Evolutionary conservation across 2,113 vertebrate species (phyloP), one percentile per base, ranked within the genome.

Genomic region (Bubo blakistoni): DNA sequence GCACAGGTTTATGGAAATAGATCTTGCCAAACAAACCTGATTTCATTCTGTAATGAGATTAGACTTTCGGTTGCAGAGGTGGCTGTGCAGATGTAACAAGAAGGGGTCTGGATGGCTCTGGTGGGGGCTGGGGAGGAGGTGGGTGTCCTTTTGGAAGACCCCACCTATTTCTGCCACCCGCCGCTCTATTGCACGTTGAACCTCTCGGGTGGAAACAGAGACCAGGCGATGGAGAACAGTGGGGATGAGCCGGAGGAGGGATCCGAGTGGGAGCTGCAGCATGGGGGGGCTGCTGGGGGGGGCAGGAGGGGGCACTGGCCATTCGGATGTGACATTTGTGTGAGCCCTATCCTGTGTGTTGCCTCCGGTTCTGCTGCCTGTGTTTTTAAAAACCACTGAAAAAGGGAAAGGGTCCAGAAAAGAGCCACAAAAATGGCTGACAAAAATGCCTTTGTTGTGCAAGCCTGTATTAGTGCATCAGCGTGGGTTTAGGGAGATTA

Each of bases 161-260:
- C 52, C 16, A 13, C 15, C 7, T 40, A 4, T 36, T 42, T 71
- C 25, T 66, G 40, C 21, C 13, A 3, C 24, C 17, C 1, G 0
- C 15, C 0, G 0, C n/a, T 30, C 11, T 11, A 4, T 7, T 19
- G 34, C 40, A 29, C 1, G 1, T 42, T 11, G n/a, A 34, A 52
- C 25, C 12, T 36, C 47, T 57, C 3, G 1, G 18, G 8, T n/a
- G 40, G 67, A 67, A 73, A 10, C 55, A 47, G 78, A 32, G 54
- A 9, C 19, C 1, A 1, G 22, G n/a, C 1, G 16, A 32, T 24
- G 67, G 73, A 67, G 54, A 69, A 2, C 10, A 11, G 34, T 1
- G 1, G 40, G 67, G 32, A n/a, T 7, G 27, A 44, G 32, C 10
- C 3, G 4, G 47, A 49, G 44, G 36, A 58, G 51, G 16, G 52